Percentiles rank a stretch among this genome's conserved stretches.
These are phyloP conservation scores for Epistrophe grossulariae DNA, from an alignment of 2,888 invertebrate species.

Conservation along the genomic window DNA sequence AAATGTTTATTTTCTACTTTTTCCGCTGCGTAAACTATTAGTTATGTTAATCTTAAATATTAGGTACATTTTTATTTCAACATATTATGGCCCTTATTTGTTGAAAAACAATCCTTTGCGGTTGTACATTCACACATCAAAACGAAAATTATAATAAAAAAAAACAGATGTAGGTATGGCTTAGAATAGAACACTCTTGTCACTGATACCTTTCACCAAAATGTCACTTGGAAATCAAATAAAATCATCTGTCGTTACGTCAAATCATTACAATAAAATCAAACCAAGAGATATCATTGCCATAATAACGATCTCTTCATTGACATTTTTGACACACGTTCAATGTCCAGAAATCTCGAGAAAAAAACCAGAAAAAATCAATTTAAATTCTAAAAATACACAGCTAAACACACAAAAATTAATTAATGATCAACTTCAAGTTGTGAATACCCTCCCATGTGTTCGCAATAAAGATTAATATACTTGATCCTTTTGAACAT, in stretches of 20 bases:
- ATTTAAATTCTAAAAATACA: constrained; percentile 43
- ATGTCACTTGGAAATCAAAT: constrained; percentile 2
- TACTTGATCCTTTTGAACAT: constrained; percentile 33
- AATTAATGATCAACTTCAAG: constrained; percentile 13
- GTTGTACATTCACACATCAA: constrained; percentile 16
- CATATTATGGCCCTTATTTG: background rate
- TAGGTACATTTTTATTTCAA: no score
- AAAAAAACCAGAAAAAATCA: background rate
- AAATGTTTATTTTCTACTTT: no score
- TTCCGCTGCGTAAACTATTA: no score
- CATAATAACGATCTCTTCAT: constrained; percentile 5
- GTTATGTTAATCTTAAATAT: no score
- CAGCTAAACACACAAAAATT: background rate
- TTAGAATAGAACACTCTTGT: constrained; percentile 17
- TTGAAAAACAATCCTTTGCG: constrained; percentile 38
- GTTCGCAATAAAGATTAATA: constrained; percentile 55
- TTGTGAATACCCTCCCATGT: constrained; percentile 55
- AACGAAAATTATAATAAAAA: constrained; percentile 11
- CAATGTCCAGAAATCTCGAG: background rate
- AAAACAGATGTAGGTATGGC: background rate
- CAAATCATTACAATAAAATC: constrained; percentile 15
- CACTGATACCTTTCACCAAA: constrained; percentile 13
- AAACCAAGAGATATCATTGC: background rate
- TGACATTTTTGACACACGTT: constrained; percentile 35
- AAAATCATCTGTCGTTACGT: constrained; percentile 16